Evolutionary conservation across 2,797 vertebrate species (phyloP), one percentile per base, ranked within the genome.

Genomic region (Danio albolineatus): DNA sequence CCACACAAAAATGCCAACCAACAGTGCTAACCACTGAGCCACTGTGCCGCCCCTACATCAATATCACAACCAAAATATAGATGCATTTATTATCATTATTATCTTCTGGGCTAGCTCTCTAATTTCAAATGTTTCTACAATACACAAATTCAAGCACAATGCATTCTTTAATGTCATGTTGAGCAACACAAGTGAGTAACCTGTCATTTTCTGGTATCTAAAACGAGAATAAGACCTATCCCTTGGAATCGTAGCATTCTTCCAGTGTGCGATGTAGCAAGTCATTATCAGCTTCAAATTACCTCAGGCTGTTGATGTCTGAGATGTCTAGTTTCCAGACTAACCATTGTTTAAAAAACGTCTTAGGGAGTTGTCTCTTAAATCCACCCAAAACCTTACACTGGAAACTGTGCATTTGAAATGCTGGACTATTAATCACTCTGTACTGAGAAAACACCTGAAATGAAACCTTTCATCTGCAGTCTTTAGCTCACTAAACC

Each of bases 281-380:
- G 5, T 51, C 16, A 54, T 38, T 53, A 17, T 62, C 49, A 41
- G 67, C 44, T 54, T 53, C 14, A 53, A 1, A 54, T 54, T 8
- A 16, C 67, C 51, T 54, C 38, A 41, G 36, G 67, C 49, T 71
- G 67, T 71, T 69, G 43, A 65, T 28, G 62, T 19, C n/a, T 10
- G 51, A 57, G 56, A 61, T n/a, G 4, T 71, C 67, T 41, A 41
- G 1, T 41, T 49, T 49, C 14, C 46, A n/a, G 65, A 69, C 65
- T 10, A 49, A n/a, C 49, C n/a, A 39, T 71, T 71, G 67, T 71
- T 71, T 10, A 21, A 19, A 6, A 74, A 62, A 44, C 10, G n/a
- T 39, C 46, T 39, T 9, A 60, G 72, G 57, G 57, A 62, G 72
- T 79, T 66, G 76, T 80, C 71, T 78, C 28, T 67, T 88, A 43